These are phyloP conservation scores for Anthonomus grandis DNA, from an alignment of 1,140 invertebrate species.

Conservation along the genomic window DNA sequence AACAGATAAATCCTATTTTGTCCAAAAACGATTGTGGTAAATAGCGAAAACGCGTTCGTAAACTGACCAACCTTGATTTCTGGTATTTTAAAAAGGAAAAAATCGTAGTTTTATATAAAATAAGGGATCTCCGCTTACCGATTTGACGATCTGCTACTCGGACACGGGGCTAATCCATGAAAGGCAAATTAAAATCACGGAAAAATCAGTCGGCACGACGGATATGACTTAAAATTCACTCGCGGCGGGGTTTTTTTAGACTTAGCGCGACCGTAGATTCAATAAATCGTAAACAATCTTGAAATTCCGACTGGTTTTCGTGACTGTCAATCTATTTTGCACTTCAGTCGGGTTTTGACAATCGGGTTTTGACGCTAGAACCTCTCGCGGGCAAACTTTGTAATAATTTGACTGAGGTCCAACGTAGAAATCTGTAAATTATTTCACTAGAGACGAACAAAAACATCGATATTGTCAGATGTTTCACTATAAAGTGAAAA, in stretches of 20 bases:
- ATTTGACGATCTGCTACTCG: constrained; percentile 7
- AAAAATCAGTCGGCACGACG: not conserved
- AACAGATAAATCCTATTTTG: not conserved
- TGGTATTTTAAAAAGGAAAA: constrained; percentile 7
- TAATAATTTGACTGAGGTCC: too few relatives aligned
- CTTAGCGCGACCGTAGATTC: not conserved
- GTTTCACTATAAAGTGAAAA: too few relatives aligned
- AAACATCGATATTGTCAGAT: too few relatives aligned
- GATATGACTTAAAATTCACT: constrained; percentile 1
- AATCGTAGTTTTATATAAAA: constrained; percentile 9
- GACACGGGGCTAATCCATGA: constrained; percentile 7
- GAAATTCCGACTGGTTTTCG: constrained; percentile 6
- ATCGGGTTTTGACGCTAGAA: not conserved
- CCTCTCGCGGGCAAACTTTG: not conserved
- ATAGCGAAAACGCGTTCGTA: not conserved
- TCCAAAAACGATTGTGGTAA: not conserved
- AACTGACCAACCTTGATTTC: constrained; percentile 2
- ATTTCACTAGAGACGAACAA: too few relatives aligned
- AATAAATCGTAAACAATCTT: constrained; percentile 18
- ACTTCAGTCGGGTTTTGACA: constrained; percentile 15
- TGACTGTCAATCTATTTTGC: constrained; percentile 14
- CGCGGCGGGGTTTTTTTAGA: constrained; percentile 1
- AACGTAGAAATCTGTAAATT: too few relatives aligned
- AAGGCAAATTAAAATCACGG: not conserved
- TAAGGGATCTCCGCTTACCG: not conserved